Evolutionary conservation across 2,888 invertebrate species (phyloP).

Genomic region (Apotomis turbidana): DNA sequence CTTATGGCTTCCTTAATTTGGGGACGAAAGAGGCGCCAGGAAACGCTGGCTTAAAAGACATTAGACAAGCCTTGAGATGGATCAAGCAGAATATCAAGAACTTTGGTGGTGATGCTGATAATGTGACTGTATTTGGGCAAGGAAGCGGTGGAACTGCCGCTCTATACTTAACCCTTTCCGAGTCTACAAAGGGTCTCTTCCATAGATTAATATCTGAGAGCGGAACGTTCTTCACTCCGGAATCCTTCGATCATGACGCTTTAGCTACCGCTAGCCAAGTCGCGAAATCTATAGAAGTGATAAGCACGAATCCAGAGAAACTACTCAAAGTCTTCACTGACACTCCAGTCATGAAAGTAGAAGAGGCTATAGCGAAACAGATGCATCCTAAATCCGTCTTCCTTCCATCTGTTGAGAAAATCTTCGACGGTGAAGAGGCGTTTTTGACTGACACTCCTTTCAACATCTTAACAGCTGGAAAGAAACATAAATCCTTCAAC

Average conservation of each 20-base stretch:
- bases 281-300: constrained; percentile 68
- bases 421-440: constrained; percentile 69
- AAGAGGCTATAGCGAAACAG: constrained; percentile 74
- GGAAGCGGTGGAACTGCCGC: constrained; percentile 76
- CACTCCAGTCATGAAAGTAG: constrained; percentile 60
- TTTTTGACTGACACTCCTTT: constrained; percentile 75
- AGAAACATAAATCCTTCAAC: constrained; percentile 57
- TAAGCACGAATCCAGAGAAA: constrained; percentile 61
- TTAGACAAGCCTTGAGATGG: constrained; percentile 76
- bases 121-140: constrained; percentile 77
- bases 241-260: constrained; percentile 67
- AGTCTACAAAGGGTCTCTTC: constrained; percentile 72
- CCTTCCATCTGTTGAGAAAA: constrained; percentile 67
- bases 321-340: constrained; percentile 63
- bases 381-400: constrained; percentile 75
- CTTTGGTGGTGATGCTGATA: constrained; percentile 72
- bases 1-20: constrained; percentile 75
- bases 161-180: constrained; percentile 69
- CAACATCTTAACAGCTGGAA: constrained; percentile 63
- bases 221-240: constrained; percentile 68
- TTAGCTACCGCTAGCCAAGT: constrained; percentile 69
- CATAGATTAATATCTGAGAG: constrained; percentile 74
- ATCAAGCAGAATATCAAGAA: constrained; percentile 67
- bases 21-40: constrained; percentile 73
- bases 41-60: constrained; percentile 78